Percentiles rank a stretch among this genome's conserved stretches.
These are phyloP conservation scores for Bovichtus variegatus DNA, from an alignment of 2,797 vertebrate species.

Conservation along the genomic window DNA sequence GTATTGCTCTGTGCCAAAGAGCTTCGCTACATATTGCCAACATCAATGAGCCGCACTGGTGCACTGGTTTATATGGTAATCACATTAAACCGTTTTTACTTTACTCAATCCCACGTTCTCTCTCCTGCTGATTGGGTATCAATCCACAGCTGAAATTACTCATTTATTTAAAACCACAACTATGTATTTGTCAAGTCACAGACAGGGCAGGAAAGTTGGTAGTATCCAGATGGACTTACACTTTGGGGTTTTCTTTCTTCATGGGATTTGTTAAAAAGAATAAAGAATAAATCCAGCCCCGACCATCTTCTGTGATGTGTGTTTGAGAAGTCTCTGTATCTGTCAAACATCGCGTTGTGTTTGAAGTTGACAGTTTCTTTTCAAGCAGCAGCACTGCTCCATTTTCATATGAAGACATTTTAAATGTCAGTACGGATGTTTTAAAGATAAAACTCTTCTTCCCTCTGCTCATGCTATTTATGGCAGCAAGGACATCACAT, in stretches of 20 bases:
- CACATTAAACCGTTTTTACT: background rate
- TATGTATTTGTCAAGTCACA: background rate
- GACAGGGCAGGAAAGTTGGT: background rate
- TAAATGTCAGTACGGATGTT: constrained; percentile 48
- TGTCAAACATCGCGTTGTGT: constrained; percentile 18
- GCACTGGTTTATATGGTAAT: background rate
- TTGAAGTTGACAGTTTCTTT: constrained; percentile 19
- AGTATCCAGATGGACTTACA: background rate
- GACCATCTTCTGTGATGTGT: background rate
- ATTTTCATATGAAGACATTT: constrained; percentile 16
- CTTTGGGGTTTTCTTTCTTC: background rate
- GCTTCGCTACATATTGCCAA: background rate
- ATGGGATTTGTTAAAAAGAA: background rate
- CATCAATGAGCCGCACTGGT: background rate
- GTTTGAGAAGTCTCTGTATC: background rate
- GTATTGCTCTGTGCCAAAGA: background rate
- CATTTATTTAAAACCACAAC: background rate
- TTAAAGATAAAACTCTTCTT: constrained; percentile 34
- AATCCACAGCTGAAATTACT: background rate
- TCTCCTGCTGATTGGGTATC: background rate
- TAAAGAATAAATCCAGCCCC: background rate
- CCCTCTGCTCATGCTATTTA: constrained; percentile 10
- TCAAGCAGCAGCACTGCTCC: background rate
- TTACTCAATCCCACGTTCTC: background rate
- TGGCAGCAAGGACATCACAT: constrained; percentile 40